A percentile compares a stretch with the other conserved stretches of the same genome.
phyloP scores from a whole-genome alignment of 2,888 invertebrate genomes.

The Lacanobia oleracea region DNA sequence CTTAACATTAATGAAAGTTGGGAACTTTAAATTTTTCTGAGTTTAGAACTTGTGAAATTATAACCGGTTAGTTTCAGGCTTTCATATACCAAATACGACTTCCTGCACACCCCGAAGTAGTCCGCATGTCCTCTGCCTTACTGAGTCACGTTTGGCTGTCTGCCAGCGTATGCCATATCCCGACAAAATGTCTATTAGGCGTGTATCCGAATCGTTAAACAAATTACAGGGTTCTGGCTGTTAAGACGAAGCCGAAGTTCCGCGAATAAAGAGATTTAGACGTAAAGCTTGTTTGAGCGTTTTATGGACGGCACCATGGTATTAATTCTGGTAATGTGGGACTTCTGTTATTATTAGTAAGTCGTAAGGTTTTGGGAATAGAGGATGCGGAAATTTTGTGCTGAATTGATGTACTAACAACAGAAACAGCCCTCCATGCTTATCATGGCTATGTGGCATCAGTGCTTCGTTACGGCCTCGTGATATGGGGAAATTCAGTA shows the following conservation, averaged over 20 bases:
- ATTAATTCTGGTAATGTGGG: slow-evolving; percentile 13
- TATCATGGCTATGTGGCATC: too few relatives aligned
- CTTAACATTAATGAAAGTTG: not conserved
- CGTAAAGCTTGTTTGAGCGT: slow-evolving; percentile 17
- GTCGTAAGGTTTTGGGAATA: slow-evolving; percentile 15
- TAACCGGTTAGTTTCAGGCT: not conserved
- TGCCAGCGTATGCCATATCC: slow-evolving; percentile 62
- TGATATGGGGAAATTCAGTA: too few relatives aligned
- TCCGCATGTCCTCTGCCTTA: slow-evolving; percentile 35
- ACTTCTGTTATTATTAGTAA: slow-evolving; percentile 30
- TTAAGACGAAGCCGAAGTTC: slow-evolving; percentile 44
- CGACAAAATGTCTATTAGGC: slow-evolving; percentile 58
- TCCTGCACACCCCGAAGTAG: slow-evolving; percentile 2
- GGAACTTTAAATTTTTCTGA: not conserved
- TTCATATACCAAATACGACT: slow-evolving; percentile 7
- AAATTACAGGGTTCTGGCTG: slow-evolving; percentile 49
- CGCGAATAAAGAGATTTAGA: slow-evolving; percentile 55
- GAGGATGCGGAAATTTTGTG: slow-evolving; percentile 14
- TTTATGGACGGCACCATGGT: slow-evolving; percentile 49
- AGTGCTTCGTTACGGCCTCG: too few relatives aligned
- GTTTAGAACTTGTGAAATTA: not conserved
- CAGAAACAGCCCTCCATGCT: too few relatives aligned
- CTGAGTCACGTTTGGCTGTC: slow-evolving; percentile 59
- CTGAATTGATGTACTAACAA: slow-evolving; percentile 21
- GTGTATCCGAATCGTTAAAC: slow-evolving; percentile 59